Evolutionary conservation across 2,797 vertebrate genomes (phyloP), one percentile per base, ranked within the genome.

Genomic region (Hyperoplus lanceolatus): DNA sequence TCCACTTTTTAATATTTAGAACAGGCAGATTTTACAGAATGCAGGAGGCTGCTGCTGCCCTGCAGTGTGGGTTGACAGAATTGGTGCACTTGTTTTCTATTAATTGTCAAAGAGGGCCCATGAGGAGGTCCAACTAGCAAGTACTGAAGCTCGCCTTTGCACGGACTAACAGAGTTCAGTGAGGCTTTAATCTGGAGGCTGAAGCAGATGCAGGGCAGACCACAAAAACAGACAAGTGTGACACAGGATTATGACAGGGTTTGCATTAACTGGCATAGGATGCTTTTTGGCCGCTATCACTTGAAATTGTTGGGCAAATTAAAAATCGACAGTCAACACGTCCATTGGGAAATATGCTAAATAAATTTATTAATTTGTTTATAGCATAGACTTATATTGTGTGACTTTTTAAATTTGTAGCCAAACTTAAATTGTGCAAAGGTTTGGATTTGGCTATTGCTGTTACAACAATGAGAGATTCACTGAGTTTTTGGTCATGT

Each of bases 31-130:
- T 54, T 51, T 13, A 1, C 45, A 63, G 55, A 39, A 16, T 42
- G 63, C 62, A 58, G 58, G 29, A 42, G 14, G 0, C 12, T 18
- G 59, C 69, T 54, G 56, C 29, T 55, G 7, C 6, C 11, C 12
- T 12, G 55, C 46, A 55, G 21, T 55, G 68, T 58, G 59, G 49
- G 16, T 43, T 68, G 6, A 53, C 69, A 58, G 8, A 4, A 64
- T 49, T 61, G 70, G 59, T 74, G 70, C 58, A 18, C 55, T 45
- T 80, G 83, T 79, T 89, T 80, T 80, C 56, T 64, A 18, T 86
- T 82, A 69, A 63, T 45, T 48, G 65, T 73, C 45, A n/a, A n/a
- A 43, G 15, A 16, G 39, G 3, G 18, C 39, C 45, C 12, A 21
- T 9, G 9, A 48, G 41, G 36, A 18, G 29, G 59, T 41, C 16